These are phyloP conservation scores for Chanos chanos DNA, from an alignment of 2,797 vertebrate species.

Conservation along the genomic window DNA sequence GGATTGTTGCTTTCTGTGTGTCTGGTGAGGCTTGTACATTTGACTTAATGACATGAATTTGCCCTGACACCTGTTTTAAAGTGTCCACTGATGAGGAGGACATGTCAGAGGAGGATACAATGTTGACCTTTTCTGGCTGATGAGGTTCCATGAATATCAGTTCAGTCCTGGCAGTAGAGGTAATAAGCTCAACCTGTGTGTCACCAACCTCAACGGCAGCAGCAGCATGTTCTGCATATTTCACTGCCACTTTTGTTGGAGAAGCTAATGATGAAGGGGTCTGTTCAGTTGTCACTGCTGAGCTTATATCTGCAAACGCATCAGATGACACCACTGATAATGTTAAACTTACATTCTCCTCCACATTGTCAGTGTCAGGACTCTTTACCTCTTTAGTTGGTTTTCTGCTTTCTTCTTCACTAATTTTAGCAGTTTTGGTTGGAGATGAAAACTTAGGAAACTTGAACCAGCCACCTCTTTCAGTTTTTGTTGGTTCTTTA, in stretches of 20 bases:
- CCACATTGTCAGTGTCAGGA: slow-evolving; percentile 38
- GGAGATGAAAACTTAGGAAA: slow-evolving; percentile 83
- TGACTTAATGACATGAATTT: slow-evolving; percentile 66
- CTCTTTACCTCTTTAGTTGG: slow-evolving; percentile 53
- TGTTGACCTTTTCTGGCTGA: slow-evolving; percentile 69
- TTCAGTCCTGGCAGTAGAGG: slow-evolving; percentile 76
- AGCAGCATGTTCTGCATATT: slow-evolving; percentile 62
- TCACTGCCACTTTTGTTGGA: slow-evolving; percentile 71
- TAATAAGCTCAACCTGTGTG: slow-evolving; percentile 55
- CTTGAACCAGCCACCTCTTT: slow-evolving; percentile 81
- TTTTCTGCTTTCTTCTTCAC: slow-evolving; percentile 51
- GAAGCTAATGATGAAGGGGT: slow-evolving; percentile 51
- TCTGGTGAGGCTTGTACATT: slow-evolving; percentile 67
- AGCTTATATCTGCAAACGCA: slow-evolving; percentile 72
- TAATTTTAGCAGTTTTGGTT: slow-evolving; percentile 62
- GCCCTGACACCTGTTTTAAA: slow-evolving; percentile 59
- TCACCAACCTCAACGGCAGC: slow-evolving; percentile 40
- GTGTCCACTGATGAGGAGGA: slow-evolving; percentile 70
- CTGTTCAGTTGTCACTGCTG: slow-evolving; percentile 66
- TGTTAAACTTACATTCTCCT: slow-evolving; percentile 63
- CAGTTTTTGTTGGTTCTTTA: slow-evolving; percentile 59
- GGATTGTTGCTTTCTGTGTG: slow-evolving; percentile 57
- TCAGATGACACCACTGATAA: slow-evolving; percentile 70
- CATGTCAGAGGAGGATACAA: slow-evolving; percentile 60
- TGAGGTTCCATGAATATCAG: slow-evolving; percentile 70